Conservation (phyloP, 2,113 vertebrate genomes). For the Tor tambroides region DNA sequence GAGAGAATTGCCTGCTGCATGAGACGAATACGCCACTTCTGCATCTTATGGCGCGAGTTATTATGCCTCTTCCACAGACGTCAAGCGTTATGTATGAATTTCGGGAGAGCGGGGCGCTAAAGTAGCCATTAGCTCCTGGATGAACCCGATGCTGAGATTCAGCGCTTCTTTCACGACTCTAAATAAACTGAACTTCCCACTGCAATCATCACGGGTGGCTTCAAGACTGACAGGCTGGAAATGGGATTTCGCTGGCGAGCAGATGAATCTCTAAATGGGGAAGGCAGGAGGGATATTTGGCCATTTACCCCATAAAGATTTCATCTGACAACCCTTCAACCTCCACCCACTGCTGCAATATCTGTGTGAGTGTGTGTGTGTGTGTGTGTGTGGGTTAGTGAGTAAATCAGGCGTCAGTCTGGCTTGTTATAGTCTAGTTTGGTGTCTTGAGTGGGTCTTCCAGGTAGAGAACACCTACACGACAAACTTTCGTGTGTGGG, state of each 20-base stretch:
- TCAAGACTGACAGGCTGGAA: neutral
- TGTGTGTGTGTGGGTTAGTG: neutral
- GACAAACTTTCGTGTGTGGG: neutral
- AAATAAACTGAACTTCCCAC: conserved; percentile 28
- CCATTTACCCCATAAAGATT: conserved; percentile 40
- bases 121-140: conserved; percentile 27
- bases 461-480: conserved; percentile 18
- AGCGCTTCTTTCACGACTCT: neutral
- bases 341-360: neutral
- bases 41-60: neutral
- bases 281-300: conserved; percentile 3
- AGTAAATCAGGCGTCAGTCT: conserved; percentile 20
- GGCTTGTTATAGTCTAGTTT: conserved; percentile 10
- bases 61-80: neutral
- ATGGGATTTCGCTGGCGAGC: conserved; percentile 6
- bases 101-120: neutral
- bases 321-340: conserved; percentile 29
- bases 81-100: neutral
- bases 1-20: neutral
- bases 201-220: conserved; percentile 6
- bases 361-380: neutral
- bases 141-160: conserved; percentile 6
- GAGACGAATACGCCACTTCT: neutral
- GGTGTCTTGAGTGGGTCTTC: conserved; percentile 8
- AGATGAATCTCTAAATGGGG: conserved; percentile 7